Evolutionary conservation across 2,888 invertebrate genomes (phyloP), one percentile per base, ranked within the genome.

Genomic region (Bembecia ichneumoniformis): DNA sequence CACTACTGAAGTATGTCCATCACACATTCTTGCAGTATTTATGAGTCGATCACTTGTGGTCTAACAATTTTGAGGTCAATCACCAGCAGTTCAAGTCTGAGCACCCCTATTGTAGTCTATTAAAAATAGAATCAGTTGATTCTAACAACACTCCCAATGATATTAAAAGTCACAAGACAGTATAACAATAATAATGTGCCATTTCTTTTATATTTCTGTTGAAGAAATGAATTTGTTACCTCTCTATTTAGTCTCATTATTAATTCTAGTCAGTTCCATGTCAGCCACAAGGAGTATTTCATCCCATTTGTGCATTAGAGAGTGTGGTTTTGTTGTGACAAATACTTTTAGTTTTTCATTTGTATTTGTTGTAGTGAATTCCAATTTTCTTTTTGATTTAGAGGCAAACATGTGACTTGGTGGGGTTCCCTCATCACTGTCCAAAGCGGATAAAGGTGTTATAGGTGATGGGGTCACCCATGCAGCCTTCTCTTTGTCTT

Each of bases 261-360:
- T 89, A 68, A 89, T 83, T 74, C 83, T 88, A 75, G 76, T 83
- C 64, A 89, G 79, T 73, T 89, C 89, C 89, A 89, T 89, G 63
- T 89, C 84, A 35, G 87, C 89, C 15, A 89, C 89, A 61, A 87
- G 79, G 45, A 89, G 70, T 58, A 89, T 89, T 59, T 89, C 88
- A 74, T 89, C 87, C 84, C 89, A 89, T 57, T 88, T 83, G 61
- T 88, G 87, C 53, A 84, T 84, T 43, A 84, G 83, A 40, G 86
- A 83, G 59, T 82, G 78, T 53, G 81, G 83, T 55, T 84, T 82
- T 50, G 81, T 80, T 50, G 75, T 74, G 20, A 84, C 73, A 55
- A 79, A 71, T 43, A 82, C 69, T 53, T 78, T 78, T 55, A 66
- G 55, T 57, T 77, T 74, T 58, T 71, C 80, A 59, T 77, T 76